phyloP scores from a whole-genome alignment of 2,888 invertebrate species.

The Leptinotarsa haldemani region DNA sequence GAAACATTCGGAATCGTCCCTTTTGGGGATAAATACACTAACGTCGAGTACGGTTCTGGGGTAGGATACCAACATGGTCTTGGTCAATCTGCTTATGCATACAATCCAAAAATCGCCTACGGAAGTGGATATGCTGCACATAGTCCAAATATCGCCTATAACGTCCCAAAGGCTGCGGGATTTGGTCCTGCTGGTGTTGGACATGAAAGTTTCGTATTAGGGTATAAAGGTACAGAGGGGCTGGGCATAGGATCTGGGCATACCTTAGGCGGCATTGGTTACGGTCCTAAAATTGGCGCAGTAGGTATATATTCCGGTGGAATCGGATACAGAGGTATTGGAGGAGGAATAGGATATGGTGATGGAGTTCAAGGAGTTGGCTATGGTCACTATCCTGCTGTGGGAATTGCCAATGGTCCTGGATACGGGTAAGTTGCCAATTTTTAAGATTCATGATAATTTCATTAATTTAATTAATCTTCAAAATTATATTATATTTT shows the following conservation, averaged over 20 bases:
- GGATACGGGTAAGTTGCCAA: slow-evolving; percentile 29
- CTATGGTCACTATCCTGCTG: slow-evolving; percentile 46
- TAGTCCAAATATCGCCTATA: slow-evolving; percentile 6
- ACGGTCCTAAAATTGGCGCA: slow-evolving; percentile 1
- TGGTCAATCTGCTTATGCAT: slow-evolving; percentile 20
- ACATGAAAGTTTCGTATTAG: neutral
- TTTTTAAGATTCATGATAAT: neutral
- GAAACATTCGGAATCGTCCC: slow-evolving; percentile 12
- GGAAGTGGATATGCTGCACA: neutral
- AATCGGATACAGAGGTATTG: slow-evolving; percentile 45
- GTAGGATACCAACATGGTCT: slow-evolving; percentile 20
- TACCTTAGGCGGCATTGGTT: neutral
- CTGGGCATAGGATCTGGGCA: neutral
- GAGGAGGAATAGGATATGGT: slow-evolving; percentile 63
- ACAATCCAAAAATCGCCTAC: neutral
- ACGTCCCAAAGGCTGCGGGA: slow-evolving; percentile 21
- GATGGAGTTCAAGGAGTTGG: slow-evolving; percentile 14
- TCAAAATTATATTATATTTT: too few relatives aligned
- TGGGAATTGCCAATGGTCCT: slow-evolving; percentile 61
- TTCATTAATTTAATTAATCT: too few relatives aligned
- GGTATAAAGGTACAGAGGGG: slow-evolving; percentile 1
- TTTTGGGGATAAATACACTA: slow-evolving; percentile 26
- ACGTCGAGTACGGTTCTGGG: slow-evolving; percentile 29
- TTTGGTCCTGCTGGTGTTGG: slow-evolving; percentile 8
- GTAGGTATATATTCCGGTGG: slow-evolving; percentile 25